Conservation (phyloP, 2,888 invertebrate species). For the Saturnia pavonia region DNA sequence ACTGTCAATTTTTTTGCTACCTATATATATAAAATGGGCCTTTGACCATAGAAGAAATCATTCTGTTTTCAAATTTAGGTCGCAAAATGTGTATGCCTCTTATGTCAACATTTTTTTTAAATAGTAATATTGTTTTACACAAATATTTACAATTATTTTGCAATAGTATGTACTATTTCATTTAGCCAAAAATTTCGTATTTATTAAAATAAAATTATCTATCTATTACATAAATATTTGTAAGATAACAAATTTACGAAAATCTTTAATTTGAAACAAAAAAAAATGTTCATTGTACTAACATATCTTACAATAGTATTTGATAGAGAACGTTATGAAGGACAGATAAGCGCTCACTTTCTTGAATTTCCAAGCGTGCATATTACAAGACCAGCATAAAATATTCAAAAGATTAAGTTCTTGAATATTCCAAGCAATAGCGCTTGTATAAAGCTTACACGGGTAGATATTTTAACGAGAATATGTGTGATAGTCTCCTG, state of each 20-base stretch:
- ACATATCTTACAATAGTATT: neutral
- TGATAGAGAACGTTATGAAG: neutral
- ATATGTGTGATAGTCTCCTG: conserved; percentile 49
- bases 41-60: no score
- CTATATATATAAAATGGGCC: no score
- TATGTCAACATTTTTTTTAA: no score
- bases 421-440: conserved; percentile 45
- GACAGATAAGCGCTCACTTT: conserved; percentile 31
- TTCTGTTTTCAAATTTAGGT: no score
- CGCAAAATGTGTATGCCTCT: no score
- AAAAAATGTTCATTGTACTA: neutral
- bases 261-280: neutral
- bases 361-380: conserved; percentile 30
- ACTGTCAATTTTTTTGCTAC: no score
- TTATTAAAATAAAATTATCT: no score
- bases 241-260: conserved; percentile 3
- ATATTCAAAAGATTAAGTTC: conserved; percentile 41
- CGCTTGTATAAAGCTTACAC: conserved; percentile 32
- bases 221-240: no score
- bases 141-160: no score
- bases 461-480: conserved; percentile 31
- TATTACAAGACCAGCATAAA: conserved; percentile 37
- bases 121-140: no score
- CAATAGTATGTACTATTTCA: no score
- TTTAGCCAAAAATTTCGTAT: no score